phyloP scores from a whole-genome alignment of 2,797 vertebrate species.

The Parauchenoglanis ngamensis region DNA sequence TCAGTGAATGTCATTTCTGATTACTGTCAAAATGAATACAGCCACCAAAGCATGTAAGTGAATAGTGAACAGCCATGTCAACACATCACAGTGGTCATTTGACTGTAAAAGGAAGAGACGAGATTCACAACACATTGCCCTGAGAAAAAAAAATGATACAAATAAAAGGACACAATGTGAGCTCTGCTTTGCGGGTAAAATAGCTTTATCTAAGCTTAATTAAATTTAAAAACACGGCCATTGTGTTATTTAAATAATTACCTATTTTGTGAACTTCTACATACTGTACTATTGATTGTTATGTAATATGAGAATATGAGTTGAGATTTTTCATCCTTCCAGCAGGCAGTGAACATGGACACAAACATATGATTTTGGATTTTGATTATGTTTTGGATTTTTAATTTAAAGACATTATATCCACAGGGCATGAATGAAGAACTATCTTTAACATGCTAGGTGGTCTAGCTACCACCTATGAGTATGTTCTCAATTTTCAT shows the following conservation, averaged over 20 bases:
- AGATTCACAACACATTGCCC: conserved; percentile 24
- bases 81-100: conserved; percentile 53
- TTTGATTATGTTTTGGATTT: too few relatives aligned
- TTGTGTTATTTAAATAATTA: neutral
- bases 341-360: neutral
- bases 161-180: neutral
- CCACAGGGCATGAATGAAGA: too few relatives aligned
- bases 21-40: conserved; percentile 70
- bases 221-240: neutral
- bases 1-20: conserved; percentile 72
- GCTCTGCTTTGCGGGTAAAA: neutral
- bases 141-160: neutral
- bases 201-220: neutral
- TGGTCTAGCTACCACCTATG: too few relatives aligned
- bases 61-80: conserved; percentile 52
- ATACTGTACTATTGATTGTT: neutral
- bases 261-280: neutral
- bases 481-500: too few relatives aligned
- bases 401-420: too few relatives aligned
- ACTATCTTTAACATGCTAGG: too few relatives aligned
- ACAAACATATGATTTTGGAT: neutral
- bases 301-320: neutral
- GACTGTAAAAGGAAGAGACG: conserved; percentile 43
- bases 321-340: neutral
- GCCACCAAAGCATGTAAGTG: conserved; percentile 60